phyloP scores from a whole-genome alignment of 2,888 invertebrate species.

The Synanthedon vespiformis region DNA sequence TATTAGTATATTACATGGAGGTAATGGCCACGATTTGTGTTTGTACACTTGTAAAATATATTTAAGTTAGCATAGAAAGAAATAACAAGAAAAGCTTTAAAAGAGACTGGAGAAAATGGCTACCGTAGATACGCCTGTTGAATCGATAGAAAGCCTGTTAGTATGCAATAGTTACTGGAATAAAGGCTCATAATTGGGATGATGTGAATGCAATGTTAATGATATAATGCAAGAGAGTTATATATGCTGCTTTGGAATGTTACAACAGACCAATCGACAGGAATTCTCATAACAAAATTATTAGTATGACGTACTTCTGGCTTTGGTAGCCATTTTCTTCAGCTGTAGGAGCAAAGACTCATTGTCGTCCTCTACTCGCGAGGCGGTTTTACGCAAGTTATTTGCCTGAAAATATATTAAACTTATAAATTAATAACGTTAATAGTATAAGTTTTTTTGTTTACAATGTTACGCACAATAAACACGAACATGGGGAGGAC shows the following conservation, averaged over 20 bases:
- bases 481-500: conserved; percentile 20
- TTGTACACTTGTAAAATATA: background rate
- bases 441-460: conserved; percentile 18
- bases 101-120: conserved; percentile 67
- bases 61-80: background rate
- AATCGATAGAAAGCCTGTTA: conserved; percentile 44
- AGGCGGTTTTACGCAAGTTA: conserved; percentile 88
- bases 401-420: conserved; percentile 79
- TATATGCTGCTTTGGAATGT: conserved; percentile 12
- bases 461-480: conserved; percentile 23
- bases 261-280: conserved; percentile 38
- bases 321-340: conserved; percentile 93
- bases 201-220: conserved; percentile 11
- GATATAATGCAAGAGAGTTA: conserved; percentile 8
- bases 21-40: background rate
- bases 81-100: conserved; percentile 8
- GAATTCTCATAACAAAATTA: conserved; percentile 46
- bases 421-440: conserved; percentile 19
- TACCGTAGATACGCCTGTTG: conserved; percentile 53
- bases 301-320: conserved; percentile 76
- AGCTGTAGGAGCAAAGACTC: conserved; percentile 94
- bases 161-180: conserved; percentile 27
- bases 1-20: background rate
- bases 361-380: conserved; percentile 96
- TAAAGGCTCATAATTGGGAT: conserved; percentile 16